Percentiles rank a stretch among this genome's conserved stretches.
These are phyloP conservation scores for Eulemur rubriventer DNA, from an alignment of 2,797 vertebrate genomes.

Conservation along the genomic window DNA sequence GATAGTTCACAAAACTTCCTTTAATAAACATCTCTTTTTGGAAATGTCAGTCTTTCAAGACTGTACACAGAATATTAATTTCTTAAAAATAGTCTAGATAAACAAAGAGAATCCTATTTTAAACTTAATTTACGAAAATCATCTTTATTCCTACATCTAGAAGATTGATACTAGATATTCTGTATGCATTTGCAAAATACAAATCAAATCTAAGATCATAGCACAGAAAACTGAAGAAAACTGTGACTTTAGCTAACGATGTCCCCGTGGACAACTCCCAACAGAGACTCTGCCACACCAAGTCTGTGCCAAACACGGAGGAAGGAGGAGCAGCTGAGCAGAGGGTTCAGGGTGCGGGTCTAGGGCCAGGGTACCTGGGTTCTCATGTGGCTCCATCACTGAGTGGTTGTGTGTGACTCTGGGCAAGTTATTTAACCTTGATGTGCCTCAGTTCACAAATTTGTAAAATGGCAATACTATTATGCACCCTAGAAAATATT, in stretches of 20 bases:
- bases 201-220: background rate
- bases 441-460: background rate
- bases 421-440: background rate
- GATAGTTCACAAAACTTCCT: background rate
- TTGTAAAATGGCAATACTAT: fast-evolving
- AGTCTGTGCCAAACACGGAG: fast-evolving
- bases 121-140: background rate
- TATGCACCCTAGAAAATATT: fast-evolving
- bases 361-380: too few relatives aligned
- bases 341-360: background rate
- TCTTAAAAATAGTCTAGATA: background rate
- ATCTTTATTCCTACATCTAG: background rate
- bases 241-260: fast-evolving
- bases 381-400: background rate
- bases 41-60: slow-evolving; percentile 17
- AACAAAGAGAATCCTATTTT: background rate
- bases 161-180: background rate
- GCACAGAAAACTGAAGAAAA: background rate
- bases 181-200: background rate
- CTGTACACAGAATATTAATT: background rate
- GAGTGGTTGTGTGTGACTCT: background rate
- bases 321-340: fast-evolving
- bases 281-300: fast-evolving
- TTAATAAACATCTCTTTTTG: background rate
- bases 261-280: background rate